Evolutionary conservation across 2,797 vertebrate genomes (phyloP).

Genomic region (Rhinoraja longicauda): DNA sequence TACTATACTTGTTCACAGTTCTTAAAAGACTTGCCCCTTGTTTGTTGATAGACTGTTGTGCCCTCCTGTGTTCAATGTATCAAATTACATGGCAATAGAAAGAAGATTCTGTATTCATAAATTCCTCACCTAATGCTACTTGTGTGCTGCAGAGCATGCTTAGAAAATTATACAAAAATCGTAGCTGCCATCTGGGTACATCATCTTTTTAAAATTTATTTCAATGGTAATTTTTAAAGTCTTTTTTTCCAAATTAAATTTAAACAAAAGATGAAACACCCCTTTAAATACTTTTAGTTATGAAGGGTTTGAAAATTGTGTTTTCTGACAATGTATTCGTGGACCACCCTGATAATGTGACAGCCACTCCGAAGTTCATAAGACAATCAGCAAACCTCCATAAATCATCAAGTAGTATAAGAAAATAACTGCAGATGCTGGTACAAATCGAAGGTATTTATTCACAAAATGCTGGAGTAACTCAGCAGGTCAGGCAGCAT

Average conservation of each 20-base stretch:
- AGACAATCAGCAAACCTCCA: not conserved
- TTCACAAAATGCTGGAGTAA: no score
- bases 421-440: no score
- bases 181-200: not conserved
- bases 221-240: not conserved
- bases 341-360: no score
- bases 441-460: no score
- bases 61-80: not conserved
- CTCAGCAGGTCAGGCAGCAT: no score
- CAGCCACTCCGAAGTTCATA: not conserved
- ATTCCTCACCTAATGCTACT: no score
- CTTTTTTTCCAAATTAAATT: not conserved
- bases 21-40: not conserved
- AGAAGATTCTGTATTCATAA: not conserved
- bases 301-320: not conserved
- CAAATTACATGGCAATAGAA: not conserved
- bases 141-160: not conserved
- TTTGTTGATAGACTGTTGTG: not conserved
- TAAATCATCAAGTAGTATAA: not conserved
- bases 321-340: not conserved
- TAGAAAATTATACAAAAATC: not conserved
- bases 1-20: not conserved
- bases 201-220: not conserved
- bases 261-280: not conserved
- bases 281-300: not conserved